phyloP scores from a whole-genome alignment of 2,113 vertebrate genomes.

The Melanotaenia duboulayi region DNA sequence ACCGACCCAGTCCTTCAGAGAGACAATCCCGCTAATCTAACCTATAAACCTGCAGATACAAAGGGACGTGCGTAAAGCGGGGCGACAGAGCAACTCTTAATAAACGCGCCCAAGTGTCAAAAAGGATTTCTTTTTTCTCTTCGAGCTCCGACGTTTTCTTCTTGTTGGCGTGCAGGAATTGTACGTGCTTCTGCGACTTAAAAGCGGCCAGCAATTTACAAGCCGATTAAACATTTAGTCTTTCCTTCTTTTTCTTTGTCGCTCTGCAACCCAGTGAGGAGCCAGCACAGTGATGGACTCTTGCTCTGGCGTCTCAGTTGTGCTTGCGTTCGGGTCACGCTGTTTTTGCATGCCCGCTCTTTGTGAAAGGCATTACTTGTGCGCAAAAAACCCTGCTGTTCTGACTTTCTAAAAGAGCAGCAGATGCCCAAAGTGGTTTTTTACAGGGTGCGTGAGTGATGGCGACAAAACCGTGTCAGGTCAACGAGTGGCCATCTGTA shows the following conservation, averaged over 20 bases:
- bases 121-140: conserved; percentile 25
- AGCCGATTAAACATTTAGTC: conserved; percentile 45
- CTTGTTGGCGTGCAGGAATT: conserved; percentile 18
- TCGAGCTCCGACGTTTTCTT: conserved; percentile 17
- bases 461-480: conserved; percentile 39
- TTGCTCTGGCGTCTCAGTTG: conserved; percentile 14
- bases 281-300: conserved; percentile 27
- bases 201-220: conserved; percentile 14
- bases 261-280: conserved; percentile 10
- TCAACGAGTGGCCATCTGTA: conserved; percentile 37
- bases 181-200: conserved; percentile 40
- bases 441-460: conserved; percentile 45
- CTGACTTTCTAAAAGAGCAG: conserved; percentile 31
- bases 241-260: conserved; percentile 7
- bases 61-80: conserved; percentile 3
- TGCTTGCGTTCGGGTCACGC: conserved; percentile 1
- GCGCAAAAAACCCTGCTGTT: conserved; percentile 1
- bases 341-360: neutral
- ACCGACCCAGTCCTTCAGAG: conserved; percentile 17
- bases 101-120: conserved; percentile 43
- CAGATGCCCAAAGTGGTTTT: conserved; percentile 1
- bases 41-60: conserved; percentile 12
- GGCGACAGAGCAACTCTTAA: conserved; percentile 33
- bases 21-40: neutral
- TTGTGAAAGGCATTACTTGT: conserved; percentile 26